phyloP scores from a whole-genome alignment of 2,888 invertebrate genomes.

The Cephus spinipes region DNA sequence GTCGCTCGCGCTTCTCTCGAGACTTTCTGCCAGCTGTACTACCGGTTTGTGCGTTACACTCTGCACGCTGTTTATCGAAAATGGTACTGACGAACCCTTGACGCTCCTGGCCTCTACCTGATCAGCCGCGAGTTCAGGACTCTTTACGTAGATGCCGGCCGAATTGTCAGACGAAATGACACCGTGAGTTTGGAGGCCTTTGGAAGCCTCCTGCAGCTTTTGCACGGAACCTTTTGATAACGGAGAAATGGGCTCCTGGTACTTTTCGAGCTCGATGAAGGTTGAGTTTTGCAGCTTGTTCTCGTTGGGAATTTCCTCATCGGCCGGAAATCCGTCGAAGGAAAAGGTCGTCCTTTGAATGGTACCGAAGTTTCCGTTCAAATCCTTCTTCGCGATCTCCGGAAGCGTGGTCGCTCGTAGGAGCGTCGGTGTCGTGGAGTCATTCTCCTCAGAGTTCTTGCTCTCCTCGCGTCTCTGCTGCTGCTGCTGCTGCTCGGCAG shows the following conservation, averaged over 20 bases:
- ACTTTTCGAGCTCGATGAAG: conserved; percentile 53
- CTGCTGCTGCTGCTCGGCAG: conserved; percentile 64
- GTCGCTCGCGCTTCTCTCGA: conserved; percentile 52
- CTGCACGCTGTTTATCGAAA: conserved; percentile 26
- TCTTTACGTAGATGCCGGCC: conserved; percentile 35
- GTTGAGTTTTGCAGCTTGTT: conserved; percentile 62
- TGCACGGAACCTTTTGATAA: background rate
- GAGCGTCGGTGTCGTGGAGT: background rate
- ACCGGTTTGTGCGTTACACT: conserved; percentile 39
- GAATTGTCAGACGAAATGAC: conserved; percentile 39
- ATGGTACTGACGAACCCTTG: conserved; percentile 15
- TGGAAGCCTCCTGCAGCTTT: background rate
- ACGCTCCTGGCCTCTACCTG: conserved; percentile 36
- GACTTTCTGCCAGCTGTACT: conserved; percentile 41
- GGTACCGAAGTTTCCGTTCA: conserved; percentile 3
- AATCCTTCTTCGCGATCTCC: conserved; percentile 8
- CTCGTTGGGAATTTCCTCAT: conserved; percentile 54
- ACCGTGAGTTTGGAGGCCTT: conserved; percentile 44
- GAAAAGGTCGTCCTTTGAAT: conserved; percentile 9
- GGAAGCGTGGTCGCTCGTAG: conserved; percentile 11
- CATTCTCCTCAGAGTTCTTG: conserved; percentile 28
- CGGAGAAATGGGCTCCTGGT: conserved; percentile 29
- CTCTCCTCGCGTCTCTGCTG: conserved; percentile 7
- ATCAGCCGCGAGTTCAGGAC: conserved; percentile 34
- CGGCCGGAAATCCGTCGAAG: conserved; percentile 45